These are phyloP conservation scores for Pantherophis alleghaniensis DNA, from an alignment of 2,797 vertebrate genomes.

Conservation along the genomic window DNA sequence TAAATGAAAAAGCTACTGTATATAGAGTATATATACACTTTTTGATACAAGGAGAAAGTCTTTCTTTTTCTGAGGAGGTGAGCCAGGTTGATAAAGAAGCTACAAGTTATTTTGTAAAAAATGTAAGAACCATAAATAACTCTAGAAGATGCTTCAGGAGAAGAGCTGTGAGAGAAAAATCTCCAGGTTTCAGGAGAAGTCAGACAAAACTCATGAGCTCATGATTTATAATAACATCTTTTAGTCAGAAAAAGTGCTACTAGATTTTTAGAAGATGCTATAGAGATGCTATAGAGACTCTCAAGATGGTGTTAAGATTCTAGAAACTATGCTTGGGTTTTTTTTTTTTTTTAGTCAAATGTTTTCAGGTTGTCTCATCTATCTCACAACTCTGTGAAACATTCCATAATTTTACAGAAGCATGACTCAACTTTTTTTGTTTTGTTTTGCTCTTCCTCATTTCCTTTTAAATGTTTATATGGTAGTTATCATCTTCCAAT, in stretches of 20 bases:
- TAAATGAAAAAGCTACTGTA: not conserved
- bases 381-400: not conserved
- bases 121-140: not conserved
- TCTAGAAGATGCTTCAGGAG: not conserved
- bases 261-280: not conserved
- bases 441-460: slow-evolving; percentile 1
- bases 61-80: not conserved
- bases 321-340: not conserved
- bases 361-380: not conserved
- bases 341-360: not conserved
- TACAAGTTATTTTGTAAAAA: not conserved
- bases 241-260: not conserved
- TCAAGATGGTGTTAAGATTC: not conserved
- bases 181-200: not conserved
- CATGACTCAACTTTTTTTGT: slow-evolving; percentile 26
- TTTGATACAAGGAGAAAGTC: not conserved
- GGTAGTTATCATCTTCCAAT: not conserved
- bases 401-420: not conserved
- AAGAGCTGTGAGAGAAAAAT: not conserved
- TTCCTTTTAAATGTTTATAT: slow-evolving; percentile 15
- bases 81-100: not conserved
- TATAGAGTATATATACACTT: not conserved
- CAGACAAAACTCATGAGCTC: not conserved
- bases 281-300: not conserved
- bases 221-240: not conserved